phyloP scores from a whole-genome alignment of 92 coral and sea anemone genomes.

The Metridium senile region DNA sequence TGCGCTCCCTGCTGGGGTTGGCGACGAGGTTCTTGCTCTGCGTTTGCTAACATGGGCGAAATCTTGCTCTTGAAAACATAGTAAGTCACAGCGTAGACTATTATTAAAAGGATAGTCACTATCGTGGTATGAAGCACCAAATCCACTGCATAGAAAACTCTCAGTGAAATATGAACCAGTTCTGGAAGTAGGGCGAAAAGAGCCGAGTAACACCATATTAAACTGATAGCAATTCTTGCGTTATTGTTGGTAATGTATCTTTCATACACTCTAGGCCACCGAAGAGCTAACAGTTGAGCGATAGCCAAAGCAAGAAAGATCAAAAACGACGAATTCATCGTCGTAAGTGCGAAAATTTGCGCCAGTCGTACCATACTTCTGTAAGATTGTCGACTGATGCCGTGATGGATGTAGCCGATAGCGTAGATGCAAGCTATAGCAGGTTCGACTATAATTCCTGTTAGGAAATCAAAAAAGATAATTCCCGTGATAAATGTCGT shows the following conservation, averaged over 20 bases:
- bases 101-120: conserved; percentile 43
- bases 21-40: background rate
- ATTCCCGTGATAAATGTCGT: conserved; percentile 42
- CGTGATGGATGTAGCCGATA: conserved; percentile 1
- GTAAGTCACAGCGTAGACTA: conserved; percentile 58
- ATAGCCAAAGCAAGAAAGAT: conserved; percentile 64
- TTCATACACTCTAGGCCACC: conserved; percentile 50
- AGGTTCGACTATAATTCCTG: conserved; percentile 40
- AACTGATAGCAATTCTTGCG: conserved; percentile 33
- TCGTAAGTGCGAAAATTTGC: conserved; percentile 46
- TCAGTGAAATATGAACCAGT: conserved; percentile 34
- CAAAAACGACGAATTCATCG: conserved; percentile 68
- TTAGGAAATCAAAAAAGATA: conserved; percentile 18
- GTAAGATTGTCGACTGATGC: background rate
- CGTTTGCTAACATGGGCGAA: background rate
- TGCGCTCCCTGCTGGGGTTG: conserved; percentile 32
- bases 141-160: conserved; percentile 37
- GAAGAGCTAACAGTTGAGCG: conserved; percentile 61
- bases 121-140: conserved; percentile 56
- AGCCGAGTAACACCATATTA: conserved; percentile 57
- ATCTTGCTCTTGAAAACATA: conserved; percentile 34
- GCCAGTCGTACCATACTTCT: conserved; percentile 29
- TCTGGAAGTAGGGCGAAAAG: conserved; percentile 69
- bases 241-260: conserved; percentile 31
- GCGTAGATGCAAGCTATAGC: conserved; percentile 8